Conservation (phyloP, 2,113 vertebrate species). For the Psittacula cyanocephala region DNA sequence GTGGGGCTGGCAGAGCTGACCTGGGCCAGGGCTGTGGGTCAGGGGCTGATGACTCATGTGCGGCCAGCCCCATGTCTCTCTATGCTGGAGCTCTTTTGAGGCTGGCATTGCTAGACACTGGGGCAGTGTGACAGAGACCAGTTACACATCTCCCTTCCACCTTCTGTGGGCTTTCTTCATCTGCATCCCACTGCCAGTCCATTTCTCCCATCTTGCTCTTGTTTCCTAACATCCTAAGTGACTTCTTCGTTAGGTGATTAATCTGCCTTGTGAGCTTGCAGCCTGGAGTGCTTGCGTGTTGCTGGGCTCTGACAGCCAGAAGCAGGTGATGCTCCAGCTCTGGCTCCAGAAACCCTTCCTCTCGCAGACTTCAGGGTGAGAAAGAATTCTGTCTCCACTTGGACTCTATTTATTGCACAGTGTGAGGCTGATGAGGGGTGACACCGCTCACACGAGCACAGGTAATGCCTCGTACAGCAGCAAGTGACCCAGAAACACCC, state of each 20-base stretch:
- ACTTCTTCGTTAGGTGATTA: neutral
- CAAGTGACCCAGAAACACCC: constrained; percentile 63
- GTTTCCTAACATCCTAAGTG: neutral
- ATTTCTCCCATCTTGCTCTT: neutral
- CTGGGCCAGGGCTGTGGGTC: fast-evolving
- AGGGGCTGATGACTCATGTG: neutral
- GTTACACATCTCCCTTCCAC: neutral
- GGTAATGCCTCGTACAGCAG: constrained; percentile 56
- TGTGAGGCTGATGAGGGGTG: constrained; percentile 59
- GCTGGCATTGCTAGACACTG: neutral
- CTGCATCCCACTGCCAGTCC: neutral
- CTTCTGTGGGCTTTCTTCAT: neutral
- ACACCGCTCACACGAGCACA: constrained; percentile 58
- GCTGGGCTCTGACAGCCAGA: neutral
- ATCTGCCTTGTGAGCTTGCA: neutral
- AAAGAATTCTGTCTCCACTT: neutral
- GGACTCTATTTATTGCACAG: constrained; percentile 30
- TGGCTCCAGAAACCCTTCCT: neutral
- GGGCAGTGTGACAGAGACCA: neutral
- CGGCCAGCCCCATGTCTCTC: neutral
- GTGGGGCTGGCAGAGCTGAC: fast-evolving
- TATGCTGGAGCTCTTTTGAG: neutral
- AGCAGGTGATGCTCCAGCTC: constrained; percentile 16
- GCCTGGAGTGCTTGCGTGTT: neutral
- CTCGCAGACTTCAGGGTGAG: neutral